Evolutionary conservation across 2,888 invertebrate species (phyloP).

Genomic region (Caenorhabditis afra): DNA sequence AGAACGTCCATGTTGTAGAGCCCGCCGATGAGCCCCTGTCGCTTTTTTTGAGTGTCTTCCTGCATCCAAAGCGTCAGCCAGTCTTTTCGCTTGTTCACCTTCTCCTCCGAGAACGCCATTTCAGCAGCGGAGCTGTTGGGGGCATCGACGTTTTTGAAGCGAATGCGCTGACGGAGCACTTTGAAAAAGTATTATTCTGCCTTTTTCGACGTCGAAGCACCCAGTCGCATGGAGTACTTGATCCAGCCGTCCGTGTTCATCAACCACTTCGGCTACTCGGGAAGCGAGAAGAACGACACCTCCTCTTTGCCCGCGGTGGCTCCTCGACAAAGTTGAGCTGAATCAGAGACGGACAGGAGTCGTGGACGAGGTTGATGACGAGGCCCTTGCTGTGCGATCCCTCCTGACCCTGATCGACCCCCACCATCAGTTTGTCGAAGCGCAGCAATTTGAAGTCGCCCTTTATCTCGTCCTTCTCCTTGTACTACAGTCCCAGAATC

Average conservation of each 20-base stretch:
- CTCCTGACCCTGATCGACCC: no score
- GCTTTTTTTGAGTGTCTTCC: slow-evolving; percentile 81
- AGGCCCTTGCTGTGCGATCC: no score
- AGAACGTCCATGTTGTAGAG: slow-evolving; percentile 79
- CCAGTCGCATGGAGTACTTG: slow-evolving; percentile 98
- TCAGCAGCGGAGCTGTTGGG: slow-evolving; percentile 94
- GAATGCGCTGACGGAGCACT: slow-evolving; percentile 87
- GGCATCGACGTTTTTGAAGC: slow-evolving; percentile 87
- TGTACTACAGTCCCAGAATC: slow-evolving; percentile 95
- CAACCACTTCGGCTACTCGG: slow-evolving; percentile 99
- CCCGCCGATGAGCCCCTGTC: slow-evolving; percentile 72
- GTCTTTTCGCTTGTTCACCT: slow-evolving; percentile 94
- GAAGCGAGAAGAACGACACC: slow-evolving; percentile 93
- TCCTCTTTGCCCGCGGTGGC: slow-evolving; percentile 88
- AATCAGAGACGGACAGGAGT: no score
- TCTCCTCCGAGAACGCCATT: slow-evolving; percentile 94
- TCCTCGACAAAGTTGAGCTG: slow-evolving; percentile 91
- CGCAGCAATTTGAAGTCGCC: no score
- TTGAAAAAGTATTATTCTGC: slow-evolving; percentile 98
- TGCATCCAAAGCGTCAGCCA: slow-evolving; percentile 98
- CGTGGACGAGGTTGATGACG: no score
- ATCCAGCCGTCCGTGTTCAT: slow-evolving; percentile 90
- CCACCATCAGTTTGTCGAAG: no score
- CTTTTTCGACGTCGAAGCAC: slow-evolving; percentile 98
- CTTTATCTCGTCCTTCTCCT: slow-evolving; percentile 90